Conservation (phyloP, 2,113 vertebrate species). For the Hymenochirus boettgeri region DNA sequence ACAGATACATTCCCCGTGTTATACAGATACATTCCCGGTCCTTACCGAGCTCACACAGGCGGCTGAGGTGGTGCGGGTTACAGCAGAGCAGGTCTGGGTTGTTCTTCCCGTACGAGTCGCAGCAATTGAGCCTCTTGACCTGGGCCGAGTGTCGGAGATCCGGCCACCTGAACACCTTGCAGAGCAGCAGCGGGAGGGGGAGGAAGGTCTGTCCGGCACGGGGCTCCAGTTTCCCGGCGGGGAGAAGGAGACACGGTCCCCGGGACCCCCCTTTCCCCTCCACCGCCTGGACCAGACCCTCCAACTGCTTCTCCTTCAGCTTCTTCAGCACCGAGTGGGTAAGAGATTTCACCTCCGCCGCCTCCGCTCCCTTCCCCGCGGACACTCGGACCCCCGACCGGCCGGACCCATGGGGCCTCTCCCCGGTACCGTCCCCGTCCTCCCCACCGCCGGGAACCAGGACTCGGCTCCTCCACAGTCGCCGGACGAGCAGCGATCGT, state of each 20-base stretch:
- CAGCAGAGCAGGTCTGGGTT: constrained; percentile 91
- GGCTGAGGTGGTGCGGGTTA: constrained; percentile 96
- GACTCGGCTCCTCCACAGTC: constrained; percentile 94
- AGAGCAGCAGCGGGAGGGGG: constrained; percentile 87
- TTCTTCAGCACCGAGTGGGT: constrained; percentile 86
- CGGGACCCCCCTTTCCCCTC: constrained; percentile 85
- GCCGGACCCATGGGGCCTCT: constrained; percentile 70
- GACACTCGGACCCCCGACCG: constrained; percentile 65
- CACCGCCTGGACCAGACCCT: constrained; percentile 87
- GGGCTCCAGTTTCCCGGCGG: constrained; percentile 73
- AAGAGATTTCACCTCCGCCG: constrained; percentile 85
- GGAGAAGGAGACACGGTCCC: constrained; percentile 84
- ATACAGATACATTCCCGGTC: not conserved
- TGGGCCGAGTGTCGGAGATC: constrained; percentile 91
- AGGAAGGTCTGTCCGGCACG: constrained; percentile 73
- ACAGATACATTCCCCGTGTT: too few relatives aligned
- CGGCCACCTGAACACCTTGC: constrained; percentile 95
- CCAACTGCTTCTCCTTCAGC: constrained; percentile 92
- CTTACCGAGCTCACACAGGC: constrained; percentile 92
- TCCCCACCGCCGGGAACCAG: constrained; percentile 85
- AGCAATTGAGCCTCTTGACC: constrained; percentile 89
- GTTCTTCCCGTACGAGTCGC: constrained; percentile 89
- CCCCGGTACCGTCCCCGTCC: constrained; percentile 78
- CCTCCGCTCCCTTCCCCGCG: constrained; percentile 74
- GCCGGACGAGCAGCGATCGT: constrained; percentile 94